Evolutionary conservation across 2,797 vertebrate species (phyloP).

Genomic region (Alfaro cultratus): DNA sequence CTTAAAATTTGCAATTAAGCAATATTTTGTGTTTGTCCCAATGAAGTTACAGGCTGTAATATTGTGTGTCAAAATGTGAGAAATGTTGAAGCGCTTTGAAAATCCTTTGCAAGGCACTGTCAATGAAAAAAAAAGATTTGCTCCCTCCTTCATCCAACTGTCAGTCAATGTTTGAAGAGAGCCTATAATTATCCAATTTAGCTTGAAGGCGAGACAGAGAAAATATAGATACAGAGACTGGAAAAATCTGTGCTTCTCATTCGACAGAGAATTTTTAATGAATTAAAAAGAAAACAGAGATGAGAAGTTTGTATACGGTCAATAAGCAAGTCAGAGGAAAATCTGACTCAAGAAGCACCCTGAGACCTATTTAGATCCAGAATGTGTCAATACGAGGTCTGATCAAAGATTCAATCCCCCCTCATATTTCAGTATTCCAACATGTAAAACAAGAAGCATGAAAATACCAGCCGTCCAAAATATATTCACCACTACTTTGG

Average conservation of each 20-base stretch:
- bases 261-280: slow-evolving; percentile 44
- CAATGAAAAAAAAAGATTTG: slow-evolving; percentile 9
- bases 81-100: neutral
- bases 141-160: slow-evolving; percentile 40
- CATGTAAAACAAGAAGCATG: slow-evolving; percentile 8
- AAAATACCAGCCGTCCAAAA: neutral
- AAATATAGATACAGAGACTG: slow-evolving; percentile 24
- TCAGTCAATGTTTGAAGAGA: slow-evolving; percentile 47
- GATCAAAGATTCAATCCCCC: slow-evolving; percentile 20
- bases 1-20: neutral
- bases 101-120: neutral
- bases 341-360: slow-evolving; percentile 3
- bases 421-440: slow-evolving; percentile 3
- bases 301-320: slow-evolving; percentile 19
- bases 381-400: slow-evolving; percentile 6
- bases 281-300: slow-evolving; percentile 18
- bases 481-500: neutral
- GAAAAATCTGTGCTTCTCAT: slow-evolving; percentile 28
- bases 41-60: neutral
- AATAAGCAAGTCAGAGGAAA: slow-evolving; percentile 19
- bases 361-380: neutral
- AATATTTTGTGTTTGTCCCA: neutral
- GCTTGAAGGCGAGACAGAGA: slow-evolving; percentile 37
- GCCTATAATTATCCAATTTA: slow-evolving; percentile 53
- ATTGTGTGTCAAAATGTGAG: neutral